phyloP scores from a whole-genome alignment of 2,888 invertebrate genomes.

The Elmis aenea region DNA sequence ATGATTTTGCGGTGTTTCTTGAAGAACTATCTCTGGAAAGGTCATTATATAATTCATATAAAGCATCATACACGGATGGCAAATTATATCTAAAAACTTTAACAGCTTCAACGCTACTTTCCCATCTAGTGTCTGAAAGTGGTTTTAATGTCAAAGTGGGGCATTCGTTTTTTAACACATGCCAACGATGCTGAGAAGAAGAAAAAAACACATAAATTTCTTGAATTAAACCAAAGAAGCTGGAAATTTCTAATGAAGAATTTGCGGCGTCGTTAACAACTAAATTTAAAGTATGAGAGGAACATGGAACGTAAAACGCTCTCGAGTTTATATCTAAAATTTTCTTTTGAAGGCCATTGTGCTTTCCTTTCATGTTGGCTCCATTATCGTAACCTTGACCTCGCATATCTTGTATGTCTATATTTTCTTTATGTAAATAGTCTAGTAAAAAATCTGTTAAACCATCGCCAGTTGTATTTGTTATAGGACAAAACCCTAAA shows the following conservation, averaged over 20 bases:
- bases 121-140: too few relatives aligned
- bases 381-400: slow-evolving; percentile 5
- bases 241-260: neutral
- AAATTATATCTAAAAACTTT: too few relatives aligned
- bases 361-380: slow-evolving; percentile 2
- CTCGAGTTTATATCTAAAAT: slow-evolving; percentile 2
- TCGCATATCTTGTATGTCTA: neutral
- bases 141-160: too few relatives aligned
- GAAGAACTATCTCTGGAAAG: neutral
- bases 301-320: slow-evolving; percentile 5
- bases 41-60: too few relatives aligned
- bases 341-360: neutral
- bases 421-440: neutral
- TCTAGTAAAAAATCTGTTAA: neutral
- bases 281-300: slow-evolving; percentile 2
- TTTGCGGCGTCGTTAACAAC: slow-evolving; percentile 2
- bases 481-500: slow-evolving; percentile 4
- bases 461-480: slow-evolving; percentile 4
- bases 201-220: slow-evolving; percentile 2
- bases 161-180: too few relatives aligned
- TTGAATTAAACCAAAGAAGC: neutral
- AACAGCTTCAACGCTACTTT: too few relatives aligned
- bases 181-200: neutral
- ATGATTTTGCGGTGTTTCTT: neutral
- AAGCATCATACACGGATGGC: too few relatives aligned